Evolutionary conservation across 2,888 invertebrate species (phyloP).

Genomic region (Heliconius hortense): DNA sequence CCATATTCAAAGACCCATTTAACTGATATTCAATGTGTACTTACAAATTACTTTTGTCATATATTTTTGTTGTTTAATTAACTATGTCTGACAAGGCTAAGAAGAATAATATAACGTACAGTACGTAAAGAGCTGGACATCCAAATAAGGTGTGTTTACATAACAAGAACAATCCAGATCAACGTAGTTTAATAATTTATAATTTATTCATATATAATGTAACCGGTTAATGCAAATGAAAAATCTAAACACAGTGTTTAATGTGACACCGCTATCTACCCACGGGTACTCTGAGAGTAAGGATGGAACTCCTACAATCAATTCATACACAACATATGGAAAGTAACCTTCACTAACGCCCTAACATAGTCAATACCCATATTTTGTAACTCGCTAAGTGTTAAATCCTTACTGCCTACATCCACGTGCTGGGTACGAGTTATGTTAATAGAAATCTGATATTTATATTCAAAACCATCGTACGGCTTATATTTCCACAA

Average conservation of each 20-base stretch:
- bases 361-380: slow-evolving; percentile 15
- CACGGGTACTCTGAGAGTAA: slow-evolving; percentile 38
- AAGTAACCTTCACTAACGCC: slow-evolving; percentile 37
- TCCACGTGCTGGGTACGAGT: neutral
- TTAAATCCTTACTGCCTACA: slow-evolving; percentile 13
- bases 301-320: slow-evolving; percentile 37
- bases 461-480: neutral
- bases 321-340: slow-evolving; percentile 28
- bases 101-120: neutral
- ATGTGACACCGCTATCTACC: slow-evolving; percentile 41
- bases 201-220: slow-evolving; percentile 29
- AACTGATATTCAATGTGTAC: too few relatives aligned
- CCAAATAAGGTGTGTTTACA: slow-evolving; percentile 26
- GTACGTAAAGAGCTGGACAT: neutral
- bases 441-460: neutral
- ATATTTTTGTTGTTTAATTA: too few relatives aligned
- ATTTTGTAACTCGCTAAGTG: slow-evolving; percentile 32
- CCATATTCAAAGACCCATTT: too few relatives aligned
- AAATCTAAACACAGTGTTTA: slow-evolving; percentile 36
- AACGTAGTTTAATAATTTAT: slow-evolving; percentile 28
- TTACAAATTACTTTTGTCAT: too few relatives aligned
- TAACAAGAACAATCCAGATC: slow-evolving; percentile 26
- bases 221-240: slow-evolving; percentile 41
- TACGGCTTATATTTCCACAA: neutral
- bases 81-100: neutral